Base-by-base conservation (phyloP, 53 echinoderm and acorn worm genomes). In the Crossaster papposus region DNA sequence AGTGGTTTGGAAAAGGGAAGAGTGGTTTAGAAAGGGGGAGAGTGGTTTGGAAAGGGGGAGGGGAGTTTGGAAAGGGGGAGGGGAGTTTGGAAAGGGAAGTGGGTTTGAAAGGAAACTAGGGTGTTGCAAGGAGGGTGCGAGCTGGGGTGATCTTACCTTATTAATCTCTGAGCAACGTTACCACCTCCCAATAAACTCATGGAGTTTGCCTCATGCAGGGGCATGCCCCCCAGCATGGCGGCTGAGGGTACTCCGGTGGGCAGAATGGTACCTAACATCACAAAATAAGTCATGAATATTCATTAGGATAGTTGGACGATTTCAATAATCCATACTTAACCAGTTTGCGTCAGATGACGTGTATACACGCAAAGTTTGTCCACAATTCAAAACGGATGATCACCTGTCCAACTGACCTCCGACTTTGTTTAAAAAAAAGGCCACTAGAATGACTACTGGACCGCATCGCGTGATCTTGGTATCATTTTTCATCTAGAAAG, bases 131-230 rank as follows among this genome's bases (percentile, higher is more conserved):
- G 50, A 34, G n/a, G 38, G 14, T 38, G 11, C 0, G 36, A 3
- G 30, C 9, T n/a, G n/a, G 13, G 31, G 30, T 17, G 36, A 28
- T n/a, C 28, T 17, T 89, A 94, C 94, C 94, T 89, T 24, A 94
- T 91, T 73, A 94, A 54, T 89, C 94, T 91, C 73, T 94, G 94
- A 32, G 94, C 94, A 2, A 91, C 88, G 54, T 89, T 71, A 51
- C 89, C 89, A 26, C 89, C 83, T 65, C 91, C 91, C 80, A 94
- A 82, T 78, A 81, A 79, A 79, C 89, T 85, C 78, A 91, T 79
- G 77, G 91, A 93, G 91, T 93, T 91, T 28, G 89, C 91, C 58
- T 94, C 94, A 22, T 91, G 94, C n/a, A 94, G 88, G 62, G 94
- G 94, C 50, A 94, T 64, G 53, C 91, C 94, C 14, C 89, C 94